Base-by-base conservation (phyloP, 2,888 invertebrate species). In the Druceiella hillmani region DNA sequence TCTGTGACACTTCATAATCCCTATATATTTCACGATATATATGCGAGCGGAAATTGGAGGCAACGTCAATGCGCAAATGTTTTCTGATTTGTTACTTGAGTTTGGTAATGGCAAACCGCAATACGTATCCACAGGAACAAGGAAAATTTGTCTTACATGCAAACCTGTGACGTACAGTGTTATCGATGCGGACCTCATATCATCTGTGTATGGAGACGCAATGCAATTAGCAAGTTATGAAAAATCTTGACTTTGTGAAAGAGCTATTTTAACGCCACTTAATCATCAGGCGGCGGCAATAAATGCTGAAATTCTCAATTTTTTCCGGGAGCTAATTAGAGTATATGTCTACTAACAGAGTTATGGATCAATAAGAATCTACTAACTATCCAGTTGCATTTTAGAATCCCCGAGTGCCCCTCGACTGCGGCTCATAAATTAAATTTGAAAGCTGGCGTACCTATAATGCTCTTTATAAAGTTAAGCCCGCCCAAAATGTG, bases 21-120 rank as follows among this genome's bases (percentile, higher is more conserved):
- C 10, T 13, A 6, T 46, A 1, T 26, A 31, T 1, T n/a, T 45
- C 1, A 34, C 33, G 3, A 38, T 29, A 38, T 47, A 48, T 38
- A 48, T 48, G 44, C 14, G 48, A 36, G 50, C 31, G 2, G 31
- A 33, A 9, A 25, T 46, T 13, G 9, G 22, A 3, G 34, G 34
- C 3, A 35, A 46, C 34, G 9, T 3, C 4, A 12, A 14, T 22
- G 44, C 44, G 10, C 38, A 33, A 10, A 20, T 17, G 17, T 49
- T 46, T 33, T 41, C 47, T 12, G 17, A 47, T 27, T 20, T 43
- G 5, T 13, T 47, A 5, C 40, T 50, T 15, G 35, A 40, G 41
- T 39, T 48, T 3, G 49, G 47, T 11, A 47, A 50, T 38, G 45
- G 47, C 15, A 27, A n/a, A n/a, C n/a, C n/a, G n/a, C 27, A 27